Conservation (phyloP, 92 coral and sea anemone genomes). For the Epizoanthus fatuus region DNA sequence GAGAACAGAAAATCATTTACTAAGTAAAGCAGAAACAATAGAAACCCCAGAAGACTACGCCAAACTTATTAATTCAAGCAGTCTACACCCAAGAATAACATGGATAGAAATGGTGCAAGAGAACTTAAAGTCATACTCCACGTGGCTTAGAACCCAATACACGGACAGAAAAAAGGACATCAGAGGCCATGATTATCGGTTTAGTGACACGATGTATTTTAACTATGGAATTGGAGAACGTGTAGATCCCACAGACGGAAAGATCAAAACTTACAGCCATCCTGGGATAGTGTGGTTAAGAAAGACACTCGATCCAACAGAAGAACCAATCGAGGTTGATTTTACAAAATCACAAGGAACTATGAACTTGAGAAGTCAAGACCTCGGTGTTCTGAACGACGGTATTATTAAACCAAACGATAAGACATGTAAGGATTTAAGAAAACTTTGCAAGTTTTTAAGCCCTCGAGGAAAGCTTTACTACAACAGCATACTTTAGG, state of each 20-base stretch:
- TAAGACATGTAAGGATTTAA: constrained; percentile 20
- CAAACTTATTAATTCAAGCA: constrained; percentile 3
- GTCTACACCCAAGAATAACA: not conserved
- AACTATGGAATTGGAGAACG: constrained; percentile 53
- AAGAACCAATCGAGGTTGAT: constrained; percentile 20
- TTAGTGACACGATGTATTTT: constrained; percentile 42
- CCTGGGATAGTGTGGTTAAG: constrained; percentile 45
- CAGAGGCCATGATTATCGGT: not conserved
- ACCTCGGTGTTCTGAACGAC: constrained; percentile 3
- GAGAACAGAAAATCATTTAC: no score
- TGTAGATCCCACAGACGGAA: constrained; percentile 35
- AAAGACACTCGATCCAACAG: constrained; percentile 6
- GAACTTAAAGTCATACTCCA: not conserved
- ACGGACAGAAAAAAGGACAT: constrained; percentile 11
- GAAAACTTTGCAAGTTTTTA: not conserved
- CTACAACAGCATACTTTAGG: not conserved
- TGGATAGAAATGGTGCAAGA: constrained; percentile 34
- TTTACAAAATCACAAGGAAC: not conserved
- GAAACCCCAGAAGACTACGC: constrained; percentile 20
- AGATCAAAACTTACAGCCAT: constrained; percentile 16
- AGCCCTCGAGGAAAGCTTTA: constrained; percentile 23
- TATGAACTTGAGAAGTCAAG: not conserved
- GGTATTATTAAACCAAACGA: constrained; percentile 2
- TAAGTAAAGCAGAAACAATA: no score
- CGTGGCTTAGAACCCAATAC: constrained; percentile 24